Percentiles rank a stretch among this genome's conserved stretches.
phyloP scores from a whole-genome alignment of 1,140 invertebrate species.

The Anadara kagoshimensis region DNA sequence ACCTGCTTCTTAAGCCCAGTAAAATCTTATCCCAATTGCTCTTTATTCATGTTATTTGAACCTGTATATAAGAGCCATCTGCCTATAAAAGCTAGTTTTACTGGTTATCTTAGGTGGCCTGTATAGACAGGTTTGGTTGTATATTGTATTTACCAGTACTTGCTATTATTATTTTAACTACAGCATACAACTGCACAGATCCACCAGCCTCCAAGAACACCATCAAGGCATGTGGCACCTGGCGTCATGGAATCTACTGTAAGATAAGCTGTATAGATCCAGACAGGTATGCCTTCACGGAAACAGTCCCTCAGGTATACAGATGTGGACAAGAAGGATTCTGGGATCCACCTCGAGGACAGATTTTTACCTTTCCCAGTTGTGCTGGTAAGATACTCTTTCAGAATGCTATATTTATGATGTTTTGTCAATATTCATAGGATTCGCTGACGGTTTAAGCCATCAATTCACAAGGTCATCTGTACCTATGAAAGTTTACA shows the following conservation, averaged over 20 bases:
- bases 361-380: slow-evolving; percentile 48
- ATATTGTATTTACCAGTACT: too few species aligned
- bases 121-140: too few species aligned
- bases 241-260: slow-evolving; percentile 48
- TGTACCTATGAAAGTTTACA: neutral
- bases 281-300: slow-evolving; percentile 36
- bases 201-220: slow-evolving; percentile 47
- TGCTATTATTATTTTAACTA: too few species aligned
- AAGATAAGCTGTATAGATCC: slow-evolving; percentile 41
- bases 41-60: too few species aligned
- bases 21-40: too few species aligned
- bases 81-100: too few species aligned
- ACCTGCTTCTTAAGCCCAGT: too few species aligned
- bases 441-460: neutral
- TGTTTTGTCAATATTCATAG: neutral
- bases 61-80: too few species aligned
- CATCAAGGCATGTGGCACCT: slow-evolving; percentile 31
- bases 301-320: slow-evolving; percentile 50
- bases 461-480: neutral
- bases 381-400: slow-evolving; percentile 50
- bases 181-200: slow-evolving; percentile 50
- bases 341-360: slow-evolving; percentile 55
- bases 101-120: too few species aligned
- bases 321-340: slow-evolving; percentile 55
- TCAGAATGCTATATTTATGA: neutral